These are phyloP conservation scores for Agelas oroides DNA, from an alignment of 37 sponge, comb jelly and placozoan species.

Conservation along the genomic window DNA sequence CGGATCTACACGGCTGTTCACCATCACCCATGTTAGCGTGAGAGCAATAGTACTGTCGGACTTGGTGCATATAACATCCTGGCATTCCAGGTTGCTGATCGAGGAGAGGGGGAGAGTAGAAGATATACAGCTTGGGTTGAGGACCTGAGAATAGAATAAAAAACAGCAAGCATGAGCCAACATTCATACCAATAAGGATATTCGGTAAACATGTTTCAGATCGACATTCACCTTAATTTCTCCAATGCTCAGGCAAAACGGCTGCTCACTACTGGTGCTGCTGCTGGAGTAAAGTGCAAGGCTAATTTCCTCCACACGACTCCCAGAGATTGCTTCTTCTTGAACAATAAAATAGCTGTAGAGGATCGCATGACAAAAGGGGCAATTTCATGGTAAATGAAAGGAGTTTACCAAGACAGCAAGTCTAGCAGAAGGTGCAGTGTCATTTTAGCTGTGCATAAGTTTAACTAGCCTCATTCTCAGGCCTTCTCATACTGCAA, in stretches of 20 bases:
- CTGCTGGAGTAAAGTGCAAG: slow-evolving; percentile 33
- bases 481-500: too few relatives aligned
- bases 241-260: slow-evolving; percentile 47
- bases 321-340: slow-evolving; percentile 1
- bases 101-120: background rate
- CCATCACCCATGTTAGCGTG: slow-evolving; percentile 47
- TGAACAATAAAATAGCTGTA: slow-evolving; percentile 68
- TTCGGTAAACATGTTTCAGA: too few relatives aligned
- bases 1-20: slow-evolving; percentile 43
- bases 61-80: slow-evolving; percentile 7
- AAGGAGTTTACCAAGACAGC: too few relatives aligned
- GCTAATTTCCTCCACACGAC: slow-evolving; percentile 23
- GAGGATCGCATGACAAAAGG: background rate
- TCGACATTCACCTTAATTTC: slow-evolving; percentile 69
- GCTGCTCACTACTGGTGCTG: background rate
- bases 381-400: too few relatives aligned
- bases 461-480: too few relatives aligned
- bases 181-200: too few relatives aligned
- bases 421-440: too few relatives aligned
- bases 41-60: slow-evolving; percentile 22
- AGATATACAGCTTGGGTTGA: slow-evolving; percentile 36
- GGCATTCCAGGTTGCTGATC: slow-evolving; percentile 35
- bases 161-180: too few relatives aligned
- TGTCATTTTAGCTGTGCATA: too few relatives aligned
- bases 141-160: slow-evolving; percentile 14